These are phyloP conservation scores for Spodoptera litura DNA, from an alignment of 1,140 invertebrate species.

Conservation along the genomic window DNA sequence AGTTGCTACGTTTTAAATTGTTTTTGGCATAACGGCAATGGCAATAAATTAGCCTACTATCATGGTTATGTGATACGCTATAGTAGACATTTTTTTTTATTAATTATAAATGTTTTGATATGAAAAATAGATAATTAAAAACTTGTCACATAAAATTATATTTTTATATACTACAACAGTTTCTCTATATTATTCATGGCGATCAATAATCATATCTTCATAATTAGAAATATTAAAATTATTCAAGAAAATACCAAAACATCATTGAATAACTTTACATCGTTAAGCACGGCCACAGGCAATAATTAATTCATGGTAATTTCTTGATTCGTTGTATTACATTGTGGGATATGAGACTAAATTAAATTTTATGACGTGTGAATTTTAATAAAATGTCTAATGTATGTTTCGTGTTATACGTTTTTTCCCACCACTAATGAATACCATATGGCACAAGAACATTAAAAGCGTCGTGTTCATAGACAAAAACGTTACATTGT, in stretches of 20 bases:
- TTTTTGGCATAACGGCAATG: too few species aligned
- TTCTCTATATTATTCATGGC: neutral
- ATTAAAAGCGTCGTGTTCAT: constrained; percentile 50
- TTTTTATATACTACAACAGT: neutral
- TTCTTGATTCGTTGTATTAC: constrained; percentile 15
- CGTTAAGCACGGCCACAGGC: constrained; percentile 2
- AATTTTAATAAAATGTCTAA: constrained; percentile 51
- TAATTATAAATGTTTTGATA: too few species aligned
- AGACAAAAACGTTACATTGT: constrained; percentile 58
- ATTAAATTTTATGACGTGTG: constrained; percentile 44
- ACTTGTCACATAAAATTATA: too few species aligned
- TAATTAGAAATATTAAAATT: neutral
- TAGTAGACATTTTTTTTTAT: too few species aligned
- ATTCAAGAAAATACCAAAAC: constrained; percentile 3
- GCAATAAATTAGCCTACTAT: too few species aligned
- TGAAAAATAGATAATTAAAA: too few species aligned
- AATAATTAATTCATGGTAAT: constrained; percentile 35
- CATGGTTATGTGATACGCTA: too few species aligned
- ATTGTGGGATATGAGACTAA: neutral
- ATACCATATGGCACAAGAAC: constrained; percentile 57
- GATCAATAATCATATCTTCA: neutral
- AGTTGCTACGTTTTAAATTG: too few species aligned
- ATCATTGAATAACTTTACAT: constrained; percentile 8
- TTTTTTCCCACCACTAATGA: constrained; percentile 56
- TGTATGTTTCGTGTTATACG: constrained; percentile 55